phyloP scores from a whole-genome alignment of 2,888 invertebrate genomes.

The Agrotis ipsilon region DNA sequence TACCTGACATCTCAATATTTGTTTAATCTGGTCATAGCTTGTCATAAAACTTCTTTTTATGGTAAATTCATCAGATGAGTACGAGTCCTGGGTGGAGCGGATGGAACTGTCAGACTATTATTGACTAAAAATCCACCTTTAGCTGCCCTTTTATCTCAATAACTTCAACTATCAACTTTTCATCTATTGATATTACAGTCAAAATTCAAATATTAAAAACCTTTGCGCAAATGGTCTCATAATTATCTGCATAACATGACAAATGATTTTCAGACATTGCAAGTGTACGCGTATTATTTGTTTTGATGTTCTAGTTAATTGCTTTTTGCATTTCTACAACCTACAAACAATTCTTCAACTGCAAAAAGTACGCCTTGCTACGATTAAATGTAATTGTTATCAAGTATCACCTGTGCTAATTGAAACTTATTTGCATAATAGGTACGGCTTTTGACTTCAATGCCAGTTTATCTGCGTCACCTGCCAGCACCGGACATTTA shows the following conservation, averaged over 20 bases:
- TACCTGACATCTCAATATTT: not conserved
- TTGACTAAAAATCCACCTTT: no score
- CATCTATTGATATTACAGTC: not conserved
- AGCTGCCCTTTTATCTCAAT: no score
- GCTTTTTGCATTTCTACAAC: constrained; percentile 22
- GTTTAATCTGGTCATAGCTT: no score
- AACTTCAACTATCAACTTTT: no score
- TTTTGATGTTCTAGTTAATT: not conserved
- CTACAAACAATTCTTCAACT: constrained; percentile 14
- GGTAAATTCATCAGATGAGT: no score
- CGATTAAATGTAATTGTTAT: constrained; percentile 6
- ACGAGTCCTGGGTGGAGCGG: no score
- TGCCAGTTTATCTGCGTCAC: constrained; percentile 42
- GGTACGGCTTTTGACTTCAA: constrained; percentile 37
- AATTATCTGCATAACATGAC: not conserved
- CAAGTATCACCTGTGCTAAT: constrained; percentile 55
- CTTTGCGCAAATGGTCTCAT: not conserved
- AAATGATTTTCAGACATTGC: not conserved
- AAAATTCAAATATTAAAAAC: not conserved
- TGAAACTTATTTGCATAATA: constrained; percentile 53
- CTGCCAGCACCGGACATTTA: constrained; percentile 23
- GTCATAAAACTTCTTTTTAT: no score
- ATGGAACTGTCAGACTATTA: no score
- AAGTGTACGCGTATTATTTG: not conserved
- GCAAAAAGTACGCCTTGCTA: constrained; percentile 14